Percentiles rank a stretch among this genome's conserved stretches.
These are phyloP conservation scores for Oreochromis spilurus DNA, from an alignment of 2,113 vertebrate genomes.

Conservation along the genomic window DNA sequence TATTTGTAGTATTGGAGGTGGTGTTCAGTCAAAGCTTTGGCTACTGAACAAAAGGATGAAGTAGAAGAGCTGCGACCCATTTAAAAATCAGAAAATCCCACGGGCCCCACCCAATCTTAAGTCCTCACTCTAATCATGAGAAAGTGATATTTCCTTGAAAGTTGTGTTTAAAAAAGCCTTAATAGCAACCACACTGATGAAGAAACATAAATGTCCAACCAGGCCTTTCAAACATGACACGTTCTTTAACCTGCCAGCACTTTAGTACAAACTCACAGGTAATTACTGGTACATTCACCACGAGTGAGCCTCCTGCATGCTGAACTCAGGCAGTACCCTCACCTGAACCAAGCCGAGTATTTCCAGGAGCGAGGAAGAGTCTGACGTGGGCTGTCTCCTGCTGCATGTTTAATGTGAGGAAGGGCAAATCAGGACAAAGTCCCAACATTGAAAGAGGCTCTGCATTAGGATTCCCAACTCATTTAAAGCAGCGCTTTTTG, in stretches of 20 bases:
- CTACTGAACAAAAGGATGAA: not conserved
- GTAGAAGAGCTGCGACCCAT: not conserved
- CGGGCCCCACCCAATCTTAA: not conserved
- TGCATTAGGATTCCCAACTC: not conserved
- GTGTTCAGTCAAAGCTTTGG: not conserved
- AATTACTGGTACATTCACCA: not conserved
- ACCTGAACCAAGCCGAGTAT: not conserved
- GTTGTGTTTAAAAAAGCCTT: not conserved
- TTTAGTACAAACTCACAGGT: not conserved
- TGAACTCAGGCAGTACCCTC: not conserved
- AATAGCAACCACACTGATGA: fast-evolving
- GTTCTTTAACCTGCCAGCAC: not conserved
- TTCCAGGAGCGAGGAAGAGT: not conserved
- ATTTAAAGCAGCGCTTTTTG: not conserved
- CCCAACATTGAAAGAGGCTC: not conserved
- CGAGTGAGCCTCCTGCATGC: not conserved
- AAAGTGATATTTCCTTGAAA: not conserved
- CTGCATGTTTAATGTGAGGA: not conserved
- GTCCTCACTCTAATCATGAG: not conserved
- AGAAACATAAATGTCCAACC: not conserved
- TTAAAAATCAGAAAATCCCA: not conserved
- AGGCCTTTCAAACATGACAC: not conserved
- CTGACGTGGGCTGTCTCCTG: not conserved
- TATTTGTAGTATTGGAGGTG: not conserved
- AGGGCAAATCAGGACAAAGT: not conserved